Base-by-base conservation (phyloP, 2,888 invertebrate genomes). In the Beris morrisii region DNA sequence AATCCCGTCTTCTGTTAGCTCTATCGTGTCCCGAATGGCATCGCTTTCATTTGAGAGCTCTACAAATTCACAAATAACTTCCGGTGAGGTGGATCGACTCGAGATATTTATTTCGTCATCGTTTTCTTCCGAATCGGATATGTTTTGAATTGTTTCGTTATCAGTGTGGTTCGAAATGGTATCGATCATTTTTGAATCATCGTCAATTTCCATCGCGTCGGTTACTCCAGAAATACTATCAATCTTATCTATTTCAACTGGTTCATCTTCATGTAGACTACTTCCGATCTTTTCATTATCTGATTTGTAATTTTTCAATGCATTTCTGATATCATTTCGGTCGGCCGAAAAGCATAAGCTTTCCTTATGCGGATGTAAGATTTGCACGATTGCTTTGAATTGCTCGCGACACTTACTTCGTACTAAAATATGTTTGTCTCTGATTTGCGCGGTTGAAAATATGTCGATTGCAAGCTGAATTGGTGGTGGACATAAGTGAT, bases 361-460 rank as follows among this genome's bases (percentile, higher is more conserved):
- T 32, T 76, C 75, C 61, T 76, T 77, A 70, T 75, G 73, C 1
- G 76, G 76, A 70, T 77, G 77, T 55, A 76, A 61, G 4, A 75
- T 64, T 64, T 74, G 75, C 65, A 77, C 77, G 5, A 76, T 57
- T 43, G 67, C 70, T 13, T 45, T 64, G 13, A 76, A 67, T 53
- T 73, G 63, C 12, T 69, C 52, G 1, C 59, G 58, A 58, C 75
- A 76, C 7, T 43, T 58, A 4, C 65, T 28, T 12, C 75, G 71
- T 5, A 76, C 73, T 4, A 65, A 58, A 0, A 55, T 28, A 65
- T 70, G 71, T 3, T 48, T 15, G 71, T 77, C 77, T 22, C 69
- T 67, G 3, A 71, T 64, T n/a, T 73, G 72, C 0, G 73, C 75
- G 5, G 50, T 70, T 55, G 69, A 65, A 7, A 77, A 48, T 13